A percentile compares a stretch with the other conserved stretches of the same genome.
phyloP scores from a whole-genome alignment of 2,113 vertebrate genomes.

The Rynchops niger region DNA sequence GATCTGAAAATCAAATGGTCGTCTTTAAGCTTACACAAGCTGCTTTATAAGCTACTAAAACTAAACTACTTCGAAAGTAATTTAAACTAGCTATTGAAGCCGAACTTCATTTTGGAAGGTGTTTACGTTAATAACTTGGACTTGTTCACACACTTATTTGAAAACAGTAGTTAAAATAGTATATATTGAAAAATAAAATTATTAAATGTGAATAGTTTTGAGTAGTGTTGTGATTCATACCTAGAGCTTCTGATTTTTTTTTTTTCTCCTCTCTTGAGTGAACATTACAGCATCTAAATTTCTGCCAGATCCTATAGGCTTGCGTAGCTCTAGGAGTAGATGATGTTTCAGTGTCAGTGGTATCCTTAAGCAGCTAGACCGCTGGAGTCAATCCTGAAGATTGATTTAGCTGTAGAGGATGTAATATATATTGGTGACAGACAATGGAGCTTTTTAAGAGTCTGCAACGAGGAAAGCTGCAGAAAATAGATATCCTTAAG shows the following conservation, averaged over 20 bases:
- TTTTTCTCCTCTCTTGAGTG: rapidly evolving
- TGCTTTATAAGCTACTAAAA: conserved; percentile 30
- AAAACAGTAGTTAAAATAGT: background rate
- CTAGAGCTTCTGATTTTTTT: background rate
- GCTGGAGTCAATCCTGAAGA: background rate
- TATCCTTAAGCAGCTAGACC: background rate
- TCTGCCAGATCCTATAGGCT: background rate
- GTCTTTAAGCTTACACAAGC: background rate
- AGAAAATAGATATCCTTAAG: background rate
- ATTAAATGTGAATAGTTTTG: background rate
- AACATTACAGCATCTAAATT: background rate
- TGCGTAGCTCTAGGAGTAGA: background rate
- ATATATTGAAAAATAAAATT: background rate
- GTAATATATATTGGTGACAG: background rate
- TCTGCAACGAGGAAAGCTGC: background rate
- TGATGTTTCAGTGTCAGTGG: background rate
- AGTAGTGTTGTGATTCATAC: background rate
- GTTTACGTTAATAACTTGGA: background rate
- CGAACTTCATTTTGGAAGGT: background rate
- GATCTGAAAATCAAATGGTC: background rate
- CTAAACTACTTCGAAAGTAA: conserved; percentile 7
- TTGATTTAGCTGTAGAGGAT: conserved; percentile 18
- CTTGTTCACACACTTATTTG: background rate
- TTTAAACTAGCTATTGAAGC: conserved; percentile 4
- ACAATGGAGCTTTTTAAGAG: background rate